Conservation (phyloP, 2,797 vertebrate species). For the Arremon brunneinucha region DNA sequence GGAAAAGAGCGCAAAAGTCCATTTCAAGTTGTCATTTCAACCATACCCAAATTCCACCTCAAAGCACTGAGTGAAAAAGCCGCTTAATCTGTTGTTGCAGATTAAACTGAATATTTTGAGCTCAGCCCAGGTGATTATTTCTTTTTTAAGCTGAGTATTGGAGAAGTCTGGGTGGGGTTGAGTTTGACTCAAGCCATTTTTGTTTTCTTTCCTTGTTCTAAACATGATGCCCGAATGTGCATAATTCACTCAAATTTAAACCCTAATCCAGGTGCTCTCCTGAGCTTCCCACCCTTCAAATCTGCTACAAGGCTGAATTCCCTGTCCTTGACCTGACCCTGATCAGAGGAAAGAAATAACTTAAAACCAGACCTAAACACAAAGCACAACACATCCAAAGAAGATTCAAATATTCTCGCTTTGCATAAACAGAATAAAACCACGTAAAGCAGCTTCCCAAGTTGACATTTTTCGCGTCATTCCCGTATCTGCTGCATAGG, state of each 20-base stretch:
- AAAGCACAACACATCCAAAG: neutral
- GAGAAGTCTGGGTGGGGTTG: neutral
- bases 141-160: neutral
- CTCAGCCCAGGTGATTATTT: neutral
- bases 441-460: neutral
- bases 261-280: neutral
- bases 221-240: neutral
- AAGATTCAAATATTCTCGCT: neutral
- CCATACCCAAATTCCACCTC: neutral
- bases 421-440: neutral
- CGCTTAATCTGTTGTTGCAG: neutral
- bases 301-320: neutral
- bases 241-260: neutral
- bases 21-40: neutral
- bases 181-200: neutral
- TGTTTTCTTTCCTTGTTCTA: neutral
- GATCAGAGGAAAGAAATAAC: neutral
- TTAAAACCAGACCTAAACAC: neutral
- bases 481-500: fast-evolving
- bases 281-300: neutral
- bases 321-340: neutral
- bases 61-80: neutral
- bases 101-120: neutral
- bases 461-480: neutral
- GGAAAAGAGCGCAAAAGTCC: neutral